Evolutionary conservation across 2,113 vertebrate species (phyloP), one percentile per base, ranked within the genome.

Genomic region (Oceanites oceanicus): DNA sequence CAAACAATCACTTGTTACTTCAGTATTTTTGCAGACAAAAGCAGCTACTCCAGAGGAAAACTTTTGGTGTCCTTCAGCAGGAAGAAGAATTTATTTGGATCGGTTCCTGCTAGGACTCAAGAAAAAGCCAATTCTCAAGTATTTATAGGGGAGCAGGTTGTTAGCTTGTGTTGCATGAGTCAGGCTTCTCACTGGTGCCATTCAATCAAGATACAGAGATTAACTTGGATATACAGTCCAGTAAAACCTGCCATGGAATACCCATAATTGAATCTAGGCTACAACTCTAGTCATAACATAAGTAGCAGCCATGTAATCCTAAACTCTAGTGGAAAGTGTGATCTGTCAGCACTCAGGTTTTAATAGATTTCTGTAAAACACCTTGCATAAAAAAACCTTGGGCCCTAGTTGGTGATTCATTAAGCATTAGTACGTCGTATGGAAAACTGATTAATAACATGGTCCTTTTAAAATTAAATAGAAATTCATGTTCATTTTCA

Each of bases 381-480:
- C 11, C 50, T 94, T 62, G 40, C 38, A 27, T 32, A 20, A 53
- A 79, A 84, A 62, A 11, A 9, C 0, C 4, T 20, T 73, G 36
- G 40, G 56, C 56, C 32, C 21, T 63, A 15, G 17, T 11, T 83
- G 47, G 49, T 62, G 79, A 66, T 22, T 76, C 55, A 58, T 61
- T 73, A 68, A 72, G 19, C 7, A 3, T 72, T 68, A 58, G 17
- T 66, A 27, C 0, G 0, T 67, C 22, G 22, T 55, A 70, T 3
- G 13, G 47, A 92, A 93, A 94, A 32, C 10, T 4, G 2, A 74
- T 29, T 72, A 66, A 88, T 20, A 45, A 19, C 40, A 65, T 3
- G 8, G 13, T 49, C 32, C 30, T 77, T 91, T 71, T 59, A 91
- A 90, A 82, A 42, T 17, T 22, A 42, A 73, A 62, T 29, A 72